These are phyloP conservation scores for Leptestheria dahalacensis DNA, from an alignment of 1,140 invertebrate species.

Conservation along the genomic window DNA sequence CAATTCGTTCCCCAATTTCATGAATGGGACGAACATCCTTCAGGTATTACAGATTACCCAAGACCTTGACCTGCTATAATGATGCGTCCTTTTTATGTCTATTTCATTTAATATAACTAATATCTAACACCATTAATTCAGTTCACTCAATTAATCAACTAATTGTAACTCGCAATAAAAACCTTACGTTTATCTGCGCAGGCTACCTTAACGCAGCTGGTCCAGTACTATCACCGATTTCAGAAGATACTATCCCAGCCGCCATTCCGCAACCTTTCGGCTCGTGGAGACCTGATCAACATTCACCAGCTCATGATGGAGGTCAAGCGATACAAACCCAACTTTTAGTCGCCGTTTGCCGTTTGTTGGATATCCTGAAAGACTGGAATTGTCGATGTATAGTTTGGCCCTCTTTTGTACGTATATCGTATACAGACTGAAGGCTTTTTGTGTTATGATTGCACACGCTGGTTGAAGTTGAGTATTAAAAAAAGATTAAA, in stretches of 20 bases:
- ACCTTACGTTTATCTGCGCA: slow-evolving; percentile 85
- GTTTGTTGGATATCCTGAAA: too few relatives aligned
- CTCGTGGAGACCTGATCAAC: slow-evolving; percentile 81
- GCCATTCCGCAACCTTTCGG: slow-evolving; percentile 42
- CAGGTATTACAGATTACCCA: slow-evolving; percentile 24
- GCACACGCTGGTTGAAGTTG: too few relatives aligned
- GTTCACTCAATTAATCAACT: too few relatives aligned
- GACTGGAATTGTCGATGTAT: too few relatives aligned
- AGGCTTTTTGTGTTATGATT: too few relatives aligned
- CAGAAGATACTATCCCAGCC: slow-evolving; percentile 80
- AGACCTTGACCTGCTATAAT: too few relatives aligned
- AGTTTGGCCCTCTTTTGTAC: not conserved
- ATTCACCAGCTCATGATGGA: slow-evolving; percentile 99
- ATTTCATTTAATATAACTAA: not conserved
- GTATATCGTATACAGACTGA: not conserved
- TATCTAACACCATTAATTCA: slow-evolving; percentile 28
- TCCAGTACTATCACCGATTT: slow-evolving; percentile 96
- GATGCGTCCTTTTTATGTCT: too few relatives aligned
- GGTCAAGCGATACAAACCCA: slow-evolving; percentile 96
- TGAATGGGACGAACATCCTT: slow-evolving; percentile 82
- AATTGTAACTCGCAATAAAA: too few relatives aligned
- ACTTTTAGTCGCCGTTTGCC: too few relatives aligned
- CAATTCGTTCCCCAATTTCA: slow-evolving; percentile 86
- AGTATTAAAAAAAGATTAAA: too few relatives aligned
- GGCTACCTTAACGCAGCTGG: slow-evolving; percentile 82